phyloP scores from a whole-genome alignment of 2,113 vertebrate species.

The Calidris pugnax region DNA sequence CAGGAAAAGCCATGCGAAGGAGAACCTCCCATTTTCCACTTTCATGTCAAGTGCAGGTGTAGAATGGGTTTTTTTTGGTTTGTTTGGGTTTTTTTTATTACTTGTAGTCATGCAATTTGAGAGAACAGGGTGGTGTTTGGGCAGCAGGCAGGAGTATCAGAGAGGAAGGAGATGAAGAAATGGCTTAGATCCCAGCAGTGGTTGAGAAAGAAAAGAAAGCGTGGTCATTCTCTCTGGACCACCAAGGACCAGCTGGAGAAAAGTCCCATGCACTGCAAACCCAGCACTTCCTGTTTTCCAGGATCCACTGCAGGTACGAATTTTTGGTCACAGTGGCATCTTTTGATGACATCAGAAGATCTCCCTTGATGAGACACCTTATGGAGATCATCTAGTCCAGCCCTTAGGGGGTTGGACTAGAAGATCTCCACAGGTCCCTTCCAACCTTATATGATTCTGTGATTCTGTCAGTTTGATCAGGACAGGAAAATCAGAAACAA shows the following conservation, averaged over 20 bases:
- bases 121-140: neutral
- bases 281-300: neutral
- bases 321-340: neutral
- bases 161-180: neutral
- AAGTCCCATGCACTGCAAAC: neutral
- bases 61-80: neutral
- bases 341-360: neutral
- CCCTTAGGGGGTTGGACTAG: no score
- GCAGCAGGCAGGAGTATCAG: neutral
- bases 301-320: neutral
- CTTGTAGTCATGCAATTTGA: neutral
- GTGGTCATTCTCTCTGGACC: neutral
- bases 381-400: no score
- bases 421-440: no score
- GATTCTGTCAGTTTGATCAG: neutral
- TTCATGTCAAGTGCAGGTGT: neutral
- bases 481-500: neutral
- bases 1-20: neutral
- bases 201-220: neutral
- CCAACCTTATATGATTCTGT: no score
- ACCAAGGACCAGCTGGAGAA: neutral
- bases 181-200: neutral
- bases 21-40: neutral
- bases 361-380: neutral
- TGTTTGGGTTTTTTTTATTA: neutral